Percentiles rank a stretch among this genome's conserved stretches.
Conservation (phyloP, 2,113 vertebrate species). For the Megalops atlanticus region DNA sequence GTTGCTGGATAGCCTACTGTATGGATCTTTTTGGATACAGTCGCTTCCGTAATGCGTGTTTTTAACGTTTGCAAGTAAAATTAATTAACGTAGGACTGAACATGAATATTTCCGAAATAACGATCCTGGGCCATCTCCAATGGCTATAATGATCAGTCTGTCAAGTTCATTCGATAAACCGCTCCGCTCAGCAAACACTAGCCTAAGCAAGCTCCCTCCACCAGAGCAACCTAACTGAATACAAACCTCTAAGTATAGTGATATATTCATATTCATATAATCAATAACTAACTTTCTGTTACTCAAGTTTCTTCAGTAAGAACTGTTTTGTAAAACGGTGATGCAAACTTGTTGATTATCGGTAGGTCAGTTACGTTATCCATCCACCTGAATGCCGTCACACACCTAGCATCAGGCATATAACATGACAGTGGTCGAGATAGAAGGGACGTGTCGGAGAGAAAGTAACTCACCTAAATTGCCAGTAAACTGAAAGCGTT, state of each 20-base stretch:
- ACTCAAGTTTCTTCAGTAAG: not conserved
- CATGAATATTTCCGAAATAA: not conserved
- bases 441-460: not conserved
- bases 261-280: not conserved
- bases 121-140: not conserved
- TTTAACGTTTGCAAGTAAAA: too few relatives aligned
- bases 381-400: slow-evolving; percentile 28
- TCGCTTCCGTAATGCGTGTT: not conserved
- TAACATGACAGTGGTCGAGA: not conserved
- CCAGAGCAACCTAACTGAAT: too few relatives aligned
- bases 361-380: not conserved
- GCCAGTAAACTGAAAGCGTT: slow-evolving; percentile 31
- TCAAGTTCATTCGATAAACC: not conserved
- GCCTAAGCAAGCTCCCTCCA: too few relatives aligned
- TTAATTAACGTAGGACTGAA: too few relatives aligned
- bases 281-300: not conserved
- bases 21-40: not conserved
- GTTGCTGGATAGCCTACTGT: not conserved
- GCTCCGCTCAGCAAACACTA: not conserved
- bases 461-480: slow-evolving; percentile 41
- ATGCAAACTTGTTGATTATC: slow-evolving; percentile 29
- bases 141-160: slow-evolving; percentile 1
- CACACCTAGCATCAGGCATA: slow-evolving; percentile 15
- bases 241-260: not conserved
- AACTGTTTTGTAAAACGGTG: slow-evolving; percentile 11